phyloP scores from a whole-genome alignment of 2,888 invertebrate species.

The Tetragonula carbonaria region DNA sequence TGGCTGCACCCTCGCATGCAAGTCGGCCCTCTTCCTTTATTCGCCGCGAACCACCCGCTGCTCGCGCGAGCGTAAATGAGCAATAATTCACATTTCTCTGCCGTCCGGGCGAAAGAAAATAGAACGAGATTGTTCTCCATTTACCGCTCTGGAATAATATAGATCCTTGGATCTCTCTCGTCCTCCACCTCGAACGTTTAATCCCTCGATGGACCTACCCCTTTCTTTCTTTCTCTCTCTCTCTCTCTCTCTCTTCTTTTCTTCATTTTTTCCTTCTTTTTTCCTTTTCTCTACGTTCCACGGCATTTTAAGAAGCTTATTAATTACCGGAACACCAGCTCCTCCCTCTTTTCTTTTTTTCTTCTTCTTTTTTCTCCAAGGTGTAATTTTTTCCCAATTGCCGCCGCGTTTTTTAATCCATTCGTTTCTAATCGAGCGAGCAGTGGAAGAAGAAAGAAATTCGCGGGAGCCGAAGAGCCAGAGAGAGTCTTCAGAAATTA shows the following conservation, averaged over 20 bases:
- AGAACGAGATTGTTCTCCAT: slow-evolving; percentile 48
- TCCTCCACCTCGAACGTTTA: background rate
- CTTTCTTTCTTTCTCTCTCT: too few relatives aligned
- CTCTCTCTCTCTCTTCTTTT: too few relatives aligned
- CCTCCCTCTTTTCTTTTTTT: background rate
- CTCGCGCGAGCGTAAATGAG: slow-evolving; percentile 68
- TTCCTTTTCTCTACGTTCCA: too few relatives aligned
- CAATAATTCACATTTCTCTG: slow-evolving; percentile 75
- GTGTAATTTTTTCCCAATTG: too few relatives aligned
- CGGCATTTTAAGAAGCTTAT: too few relatives aligned
- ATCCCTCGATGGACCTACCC: background rate
- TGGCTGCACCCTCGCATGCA: slow-evolving; percentile 25
- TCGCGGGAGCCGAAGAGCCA: too few relatives aligned
- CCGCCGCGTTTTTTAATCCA: too few relatives aligned
- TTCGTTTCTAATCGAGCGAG: too few relatives aligned
- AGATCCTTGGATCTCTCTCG: background rate
- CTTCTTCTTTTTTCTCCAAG: background rate
- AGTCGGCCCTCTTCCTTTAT: slow-evolving; percentile 69
- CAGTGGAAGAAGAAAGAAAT: too few relatives aligned
- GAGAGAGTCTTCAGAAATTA: too few relatives aligned
- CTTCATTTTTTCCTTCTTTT: background rate
- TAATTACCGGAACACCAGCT: background rate
- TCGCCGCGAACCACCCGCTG: slow-evolving; percentile 54
- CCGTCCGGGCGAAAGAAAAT: slow-evolving; percentile 20
- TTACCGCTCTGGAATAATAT: slow-evolving; percentile 39